Percentiles rank a stretch among this genome's conserved stretches.
Conservation (phyloP, 2,888 invertebrate species). For the Melinopterus prodromus region DNA sequence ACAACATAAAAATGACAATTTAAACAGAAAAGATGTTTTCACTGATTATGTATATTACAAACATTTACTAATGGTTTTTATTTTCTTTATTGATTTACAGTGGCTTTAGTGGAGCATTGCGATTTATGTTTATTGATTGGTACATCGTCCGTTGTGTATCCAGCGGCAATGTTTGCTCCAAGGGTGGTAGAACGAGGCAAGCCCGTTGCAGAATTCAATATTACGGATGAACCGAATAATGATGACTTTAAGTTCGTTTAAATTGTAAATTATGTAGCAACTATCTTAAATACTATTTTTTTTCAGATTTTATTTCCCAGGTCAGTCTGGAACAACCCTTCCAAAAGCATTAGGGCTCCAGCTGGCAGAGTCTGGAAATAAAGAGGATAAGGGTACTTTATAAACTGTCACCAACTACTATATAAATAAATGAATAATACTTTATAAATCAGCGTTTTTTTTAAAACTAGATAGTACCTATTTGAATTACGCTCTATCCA, state of each 20-base stretch:
- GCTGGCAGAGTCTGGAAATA: neutral
- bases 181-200: conserved; percentile 76
- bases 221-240: conserved; percentile 53
- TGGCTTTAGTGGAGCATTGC: conserved; percentile 70
- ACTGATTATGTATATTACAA: too few relatives aligned
- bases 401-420: neutral
- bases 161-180: conserved; percentile 89
- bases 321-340: conserved; percentile 55
- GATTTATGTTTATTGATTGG: conserved; percentile 85
- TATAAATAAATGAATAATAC: neutral
- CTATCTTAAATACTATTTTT: neutral
- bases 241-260: conserved; percentile 47
- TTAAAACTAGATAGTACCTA: too few relatives aligned
- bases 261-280: neutral
- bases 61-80: conserved; percentile 12
- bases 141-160: conserved; percentile 87
- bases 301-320: conserved; percentile 55
- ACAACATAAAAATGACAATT: too few relatives aligned
- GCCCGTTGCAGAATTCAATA: conserved; percentile 79
- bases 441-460: too few relatives aligned
- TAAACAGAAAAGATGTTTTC: too few relatives aligned
- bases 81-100: conserved; percentile 56
- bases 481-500: too few relatives aligned
- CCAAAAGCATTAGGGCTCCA: conserved; percentile 53
- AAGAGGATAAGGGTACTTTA: neutral